These are phyloP conservation scores for Byasa hedistus DNA, from an alignment of 2,888 invertebrate genomes.

Conservation along the genomic window DNA sequence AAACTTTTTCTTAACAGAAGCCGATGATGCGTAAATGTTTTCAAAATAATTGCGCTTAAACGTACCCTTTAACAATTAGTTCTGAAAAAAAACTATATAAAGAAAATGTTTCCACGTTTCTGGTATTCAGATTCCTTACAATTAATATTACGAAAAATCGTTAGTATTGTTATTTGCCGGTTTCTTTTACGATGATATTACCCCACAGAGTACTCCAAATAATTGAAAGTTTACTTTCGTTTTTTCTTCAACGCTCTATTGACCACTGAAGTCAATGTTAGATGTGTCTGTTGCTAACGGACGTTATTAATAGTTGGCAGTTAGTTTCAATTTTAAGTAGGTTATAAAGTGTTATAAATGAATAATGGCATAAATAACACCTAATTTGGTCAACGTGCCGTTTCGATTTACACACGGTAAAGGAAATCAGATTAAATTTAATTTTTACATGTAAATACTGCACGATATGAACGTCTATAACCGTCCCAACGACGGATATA, in stretches of 20 bases:
- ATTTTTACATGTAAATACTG: conserved; percentile 23
- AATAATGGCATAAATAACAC: conserved; percentile 24
- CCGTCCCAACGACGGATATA: conserved; percentile 20
- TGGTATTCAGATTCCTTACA: neutral
- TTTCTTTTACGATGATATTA: conserved; percentile 13
- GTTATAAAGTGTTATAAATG: conserved; percentile 23
- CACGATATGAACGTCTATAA: neutral
- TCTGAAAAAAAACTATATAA: neutral
- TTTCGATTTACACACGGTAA: conserved; percentile 22
- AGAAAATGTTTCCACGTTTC: neutral
- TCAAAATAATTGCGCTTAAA: neutral
- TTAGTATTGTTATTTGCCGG: neutral
- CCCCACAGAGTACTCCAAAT: conserved; percentile 19
- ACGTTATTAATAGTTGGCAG: conserved; percentile 21
- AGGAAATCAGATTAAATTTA: conserved; percentile 18
- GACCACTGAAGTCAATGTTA: conserved; percentile 27
- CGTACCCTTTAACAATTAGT: neutral
- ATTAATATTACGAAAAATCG: neutral
- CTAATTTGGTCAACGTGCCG: conserved; percentile 18
- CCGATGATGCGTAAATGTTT: neutral
- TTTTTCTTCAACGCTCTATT: conserved; percentile 22
- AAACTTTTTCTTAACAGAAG: no score
- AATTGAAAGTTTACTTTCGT: conserved; percentile 27
- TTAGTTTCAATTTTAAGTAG: conserved; percentile 7
- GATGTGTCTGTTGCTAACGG: conserved; percentile 10